These are phyloP conservation scores for Pristis pectinata DNA, from an alignment of 2,797 vertebrate species.

Conservation along the genomic window DNA sequence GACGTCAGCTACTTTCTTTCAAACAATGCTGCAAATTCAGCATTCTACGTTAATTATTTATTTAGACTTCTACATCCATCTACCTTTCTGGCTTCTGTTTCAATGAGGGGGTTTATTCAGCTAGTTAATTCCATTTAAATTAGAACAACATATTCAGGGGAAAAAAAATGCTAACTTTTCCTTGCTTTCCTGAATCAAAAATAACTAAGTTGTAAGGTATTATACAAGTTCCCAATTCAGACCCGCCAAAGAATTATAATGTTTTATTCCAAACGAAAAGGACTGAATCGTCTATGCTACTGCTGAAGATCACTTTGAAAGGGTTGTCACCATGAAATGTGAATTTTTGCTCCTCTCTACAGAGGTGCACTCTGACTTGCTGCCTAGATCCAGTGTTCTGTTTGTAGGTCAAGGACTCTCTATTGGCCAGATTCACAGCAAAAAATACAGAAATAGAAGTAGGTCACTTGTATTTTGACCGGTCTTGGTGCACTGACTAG, in stretches of 20 bases:
- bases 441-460: conserved; percentile 10
- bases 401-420: neutral
- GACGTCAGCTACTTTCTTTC: neutral
- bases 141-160: neutral
- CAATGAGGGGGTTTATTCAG: neutral
- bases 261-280: neutral
- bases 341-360: neutral
- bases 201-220: neutral
- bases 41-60: neutral
- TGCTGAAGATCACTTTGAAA: neutral
- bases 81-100: neutral
- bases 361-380: neutral
- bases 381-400: neutral
- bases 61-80: neutral
- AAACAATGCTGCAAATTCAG: neutral
- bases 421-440: neutral
- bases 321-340: neutral
- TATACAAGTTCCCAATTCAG: neutral
- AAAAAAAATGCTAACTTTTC: neutral
- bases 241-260: neutral
- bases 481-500: neutral
- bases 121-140: neutral
- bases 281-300: neutral
- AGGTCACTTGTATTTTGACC: neutral
- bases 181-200: neutral